phyloP scores from a whole-genome alignment of 2,113 vertebrate species.

The Jaculus jaculus region DNA sequence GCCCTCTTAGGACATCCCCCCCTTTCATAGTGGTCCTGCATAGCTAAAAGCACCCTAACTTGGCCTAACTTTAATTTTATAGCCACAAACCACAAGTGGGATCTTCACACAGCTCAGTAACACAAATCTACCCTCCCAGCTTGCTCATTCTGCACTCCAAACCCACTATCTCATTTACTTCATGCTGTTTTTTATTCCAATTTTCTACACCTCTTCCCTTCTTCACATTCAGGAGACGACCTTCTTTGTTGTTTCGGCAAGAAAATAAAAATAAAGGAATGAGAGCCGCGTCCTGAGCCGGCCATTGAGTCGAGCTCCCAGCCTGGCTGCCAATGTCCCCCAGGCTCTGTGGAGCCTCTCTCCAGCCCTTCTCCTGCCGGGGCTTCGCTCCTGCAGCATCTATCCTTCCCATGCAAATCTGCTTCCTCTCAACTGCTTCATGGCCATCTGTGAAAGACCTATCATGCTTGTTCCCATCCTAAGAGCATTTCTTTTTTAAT shows the following conservation, averaged over 20 bases:
- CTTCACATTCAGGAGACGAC: not conserved
- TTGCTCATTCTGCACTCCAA: not conserved
- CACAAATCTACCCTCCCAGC: not conserved
- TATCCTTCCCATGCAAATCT: not conserved
- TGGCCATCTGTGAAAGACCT: not conserved
- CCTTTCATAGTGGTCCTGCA: not conserved
- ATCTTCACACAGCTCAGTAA: not conserved
- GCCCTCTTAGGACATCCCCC: not conserved
- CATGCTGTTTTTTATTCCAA: not conserved
- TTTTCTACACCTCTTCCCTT: not conserved
- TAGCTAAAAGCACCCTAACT: not conserved
- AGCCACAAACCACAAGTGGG: not conserved
- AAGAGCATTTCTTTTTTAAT: not conserved
- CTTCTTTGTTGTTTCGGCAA: not conserved
- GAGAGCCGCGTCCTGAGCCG: not conserved
- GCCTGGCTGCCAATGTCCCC: not conserved
- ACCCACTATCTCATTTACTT: too few relatives aligned
- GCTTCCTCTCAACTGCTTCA: not conserved
- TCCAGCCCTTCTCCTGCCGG: not conserved
- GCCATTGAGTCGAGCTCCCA: not conserved
- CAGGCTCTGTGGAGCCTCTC: too few relatives aligned
- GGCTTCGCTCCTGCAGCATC: not conserved
- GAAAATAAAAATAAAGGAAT: not conserved
- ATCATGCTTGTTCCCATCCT: not conserved
- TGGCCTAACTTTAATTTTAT: conserved; percentile 16